Base-by-base conservation (phyloP, 2,888 invertebrate genomes). In the Drosophila testacea region DNA sequence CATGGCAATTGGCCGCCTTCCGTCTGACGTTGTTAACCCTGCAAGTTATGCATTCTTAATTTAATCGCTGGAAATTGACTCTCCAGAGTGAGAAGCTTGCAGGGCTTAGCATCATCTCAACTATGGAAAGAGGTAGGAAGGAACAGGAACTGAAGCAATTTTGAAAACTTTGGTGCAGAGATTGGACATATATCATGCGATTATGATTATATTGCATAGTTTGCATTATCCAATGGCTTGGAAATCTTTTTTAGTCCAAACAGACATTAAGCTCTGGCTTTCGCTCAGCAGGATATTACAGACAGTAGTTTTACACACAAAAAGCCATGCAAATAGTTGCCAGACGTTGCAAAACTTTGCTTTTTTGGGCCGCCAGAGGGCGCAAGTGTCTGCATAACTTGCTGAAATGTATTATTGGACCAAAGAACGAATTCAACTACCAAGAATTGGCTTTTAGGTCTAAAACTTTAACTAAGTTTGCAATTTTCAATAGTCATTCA, bases 121-220 rank as follows among this genome's bases (percentile, higher is more conserved):
- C 34, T 27, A 46, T 16, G 13, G 30, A 10, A 10, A 5, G 30
- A 32, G 16, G 27, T 7, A 11, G n/a, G 3, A 30, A 30, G 30
- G 30, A 5, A 30, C 7, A 7, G 6, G 9, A 54, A 42, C 3
- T 44, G 11, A 46, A 50, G 79, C 69, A 73, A 72, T 61, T 74
- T 67, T 47, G 67, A 62, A 69, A 74, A 85, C 66, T 83, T 89
- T 88, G 76, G 69, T 75, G 72, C 89, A 78, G 75, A 86, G 86
- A 85, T 85, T 89, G 83, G 78, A 81, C 89, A 85, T 88, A 88
- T 89, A 89, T 85, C 88, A 89, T 76, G 86, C 88, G 89, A 88
- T 89, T 85, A 85, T 89, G 76, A 79, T 79, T 79, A 79, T 75
- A 89, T 88, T 76, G 86, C 89, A 83, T 65, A 85, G 89, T 89